Percentiles rank a stretch among this genome's conserved stretches.
These are phyloP conservation scores for Pseudobourletiella spinata DNA, from an alignment of 1,140 invertebrate species.

Conservation along the genomic window DNA sequence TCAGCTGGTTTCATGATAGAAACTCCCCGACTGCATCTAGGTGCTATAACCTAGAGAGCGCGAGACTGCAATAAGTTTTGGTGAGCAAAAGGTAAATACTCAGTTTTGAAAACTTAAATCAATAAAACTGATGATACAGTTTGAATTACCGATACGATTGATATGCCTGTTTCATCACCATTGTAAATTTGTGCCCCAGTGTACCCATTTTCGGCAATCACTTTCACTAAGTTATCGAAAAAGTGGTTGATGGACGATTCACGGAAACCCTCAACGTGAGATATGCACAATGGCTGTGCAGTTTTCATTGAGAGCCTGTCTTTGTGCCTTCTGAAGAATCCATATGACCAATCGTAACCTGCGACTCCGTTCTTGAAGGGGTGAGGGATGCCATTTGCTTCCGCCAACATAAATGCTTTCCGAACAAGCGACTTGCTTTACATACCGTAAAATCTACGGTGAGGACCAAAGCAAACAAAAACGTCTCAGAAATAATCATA, in stretches of 20 bases:
- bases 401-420: background rate
- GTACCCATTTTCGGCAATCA: background rate
- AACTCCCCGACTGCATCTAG: no score
- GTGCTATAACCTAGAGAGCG: no score
- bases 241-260: background rate
- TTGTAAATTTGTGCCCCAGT: background rate
- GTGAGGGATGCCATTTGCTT: background rate
- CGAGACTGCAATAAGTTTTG: no score
- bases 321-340: background rate
- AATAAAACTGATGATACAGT: no score
- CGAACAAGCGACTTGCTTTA: background rate
- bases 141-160: no score
- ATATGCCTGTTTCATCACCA: background rate
- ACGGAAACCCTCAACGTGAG: background rate
- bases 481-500: no score
- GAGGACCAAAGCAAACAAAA: no score
- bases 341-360: background rate
- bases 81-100: no score
- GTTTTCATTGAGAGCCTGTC: background rate
- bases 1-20: no score
- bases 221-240: background rate
- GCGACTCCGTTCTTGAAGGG: background rate
- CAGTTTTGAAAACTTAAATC: no score
- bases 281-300: background rate
- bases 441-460: background rate